phyloP scores from a whole-genome alignment of 2,113 vertebrate genomes.

The Hypanus sabinus region DNA sequence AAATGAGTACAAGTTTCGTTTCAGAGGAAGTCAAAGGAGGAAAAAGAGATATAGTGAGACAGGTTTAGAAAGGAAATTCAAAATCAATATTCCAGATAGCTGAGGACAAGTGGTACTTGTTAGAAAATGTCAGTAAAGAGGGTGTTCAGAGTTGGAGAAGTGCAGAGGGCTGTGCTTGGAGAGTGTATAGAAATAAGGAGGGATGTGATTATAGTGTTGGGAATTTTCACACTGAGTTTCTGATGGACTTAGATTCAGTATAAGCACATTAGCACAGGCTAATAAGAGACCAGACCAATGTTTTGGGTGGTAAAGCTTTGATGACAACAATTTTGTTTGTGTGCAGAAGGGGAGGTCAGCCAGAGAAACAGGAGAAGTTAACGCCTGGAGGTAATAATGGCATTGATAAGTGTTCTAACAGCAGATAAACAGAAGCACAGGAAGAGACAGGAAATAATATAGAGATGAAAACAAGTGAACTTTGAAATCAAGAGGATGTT shows the following conservation, averaged over 20 bases:
- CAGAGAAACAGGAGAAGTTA: background rate
- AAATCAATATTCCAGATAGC: background rate
- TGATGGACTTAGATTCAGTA: background rate
- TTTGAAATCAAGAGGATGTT: background rate
- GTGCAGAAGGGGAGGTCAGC: background rate
- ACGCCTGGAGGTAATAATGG: background rate
- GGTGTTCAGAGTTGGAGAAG: background rate
- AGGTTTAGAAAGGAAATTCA: background rate
- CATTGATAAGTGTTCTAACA: background rate
- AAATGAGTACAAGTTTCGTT: background rate
- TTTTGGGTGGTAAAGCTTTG: background rate
- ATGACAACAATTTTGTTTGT: background rate
- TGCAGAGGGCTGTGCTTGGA: background rate
- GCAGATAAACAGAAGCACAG: background rate
- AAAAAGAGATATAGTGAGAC: background rate
- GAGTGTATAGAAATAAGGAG: background rate
- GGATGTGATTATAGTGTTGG: background rate
- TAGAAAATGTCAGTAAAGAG: background rate
- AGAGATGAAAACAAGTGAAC: background rate
- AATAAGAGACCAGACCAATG: background rate
- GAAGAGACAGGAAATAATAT: background rate
- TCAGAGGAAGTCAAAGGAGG: background rate
- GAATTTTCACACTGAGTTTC: background rate
- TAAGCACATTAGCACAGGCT: background rate
- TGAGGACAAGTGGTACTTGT: background rate